Conservation (phyloP, 2,888 invertebrate species). For the Litoditis marina region DNA sequence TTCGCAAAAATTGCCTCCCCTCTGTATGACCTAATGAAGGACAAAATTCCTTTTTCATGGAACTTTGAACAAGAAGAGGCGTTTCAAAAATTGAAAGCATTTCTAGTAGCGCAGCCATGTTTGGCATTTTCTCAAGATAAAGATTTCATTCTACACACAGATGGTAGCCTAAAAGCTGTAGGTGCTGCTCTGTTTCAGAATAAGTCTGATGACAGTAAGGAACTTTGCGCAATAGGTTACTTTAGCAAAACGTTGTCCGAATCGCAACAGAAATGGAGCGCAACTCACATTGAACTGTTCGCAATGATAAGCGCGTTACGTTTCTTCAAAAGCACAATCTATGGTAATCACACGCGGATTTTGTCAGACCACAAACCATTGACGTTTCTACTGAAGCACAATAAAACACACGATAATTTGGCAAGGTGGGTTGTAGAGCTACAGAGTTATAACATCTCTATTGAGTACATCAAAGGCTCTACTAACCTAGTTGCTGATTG, state of each 20-base stretch:
- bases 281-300: slow-evolving; percentile 42
- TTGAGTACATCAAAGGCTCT: no score
- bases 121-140: slow-evolving; percentile 17
- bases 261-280: slow-evolving; percentile 35
- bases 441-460: no score
- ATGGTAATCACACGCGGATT: no score
- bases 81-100: slow-evolving; percentile 3
- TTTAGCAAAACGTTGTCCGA: slow-evolving; percentile 36
- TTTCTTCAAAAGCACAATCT: no score
- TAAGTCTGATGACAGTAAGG: slow-evolving; percentile 9
- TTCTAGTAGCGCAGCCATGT: slow-evolving; percentile 5
- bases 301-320: neutral
- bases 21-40: slow-evolving; percentile 5
- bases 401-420: no score
- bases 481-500: no score
- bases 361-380: no score
- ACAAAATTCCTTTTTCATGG: slow-evolving; percentile 14
- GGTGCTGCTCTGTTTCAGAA: slow-evolving; percentile 47
- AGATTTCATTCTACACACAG: slow-evolving; percentile 33
- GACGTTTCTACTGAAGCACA: no score
- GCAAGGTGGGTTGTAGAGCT: no score
- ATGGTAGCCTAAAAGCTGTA: slow-evolving; percentile 44
- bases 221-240: slow-evolving; percentile 39
- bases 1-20: slow-evolving; percentile 17
- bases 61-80: slow-evolving; percentile 6